Evolutionary conservation across 2,797 vertebrate species (phyloP).

Genomic region (Epinephelus awoara): DNA sequence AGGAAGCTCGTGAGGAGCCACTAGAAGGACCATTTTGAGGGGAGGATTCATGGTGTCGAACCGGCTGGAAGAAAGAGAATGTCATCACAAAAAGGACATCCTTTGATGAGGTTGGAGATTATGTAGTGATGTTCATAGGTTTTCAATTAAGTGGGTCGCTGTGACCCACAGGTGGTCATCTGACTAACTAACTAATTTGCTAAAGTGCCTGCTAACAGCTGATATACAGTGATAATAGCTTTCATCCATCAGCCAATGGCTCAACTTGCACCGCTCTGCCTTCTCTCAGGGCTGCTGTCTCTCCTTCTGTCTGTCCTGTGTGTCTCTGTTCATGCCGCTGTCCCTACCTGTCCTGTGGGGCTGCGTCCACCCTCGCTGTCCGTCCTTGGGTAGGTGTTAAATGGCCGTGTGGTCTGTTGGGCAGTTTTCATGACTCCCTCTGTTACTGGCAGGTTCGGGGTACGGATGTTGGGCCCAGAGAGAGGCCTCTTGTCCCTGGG

Average conservation of each 20-base stretch:
- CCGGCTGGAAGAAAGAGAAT: slow-evolving; percentile 58
- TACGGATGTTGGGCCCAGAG: slow-evolving; percentile 91
- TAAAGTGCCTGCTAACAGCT: no score
- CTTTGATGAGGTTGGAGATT: no score
- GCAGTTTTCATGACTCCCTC: slow-evolving; percentile 87
- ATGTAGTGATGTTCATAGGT: no score
- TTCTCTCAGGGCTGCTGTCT: neutral
- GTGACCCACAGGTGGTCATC: no score
- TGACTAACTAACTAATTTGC: no score
- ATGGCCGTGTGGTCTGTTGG: slow-evolving; percentile 88
- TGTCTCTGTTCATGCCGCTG: neutral
- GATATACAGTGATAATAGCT: no score
- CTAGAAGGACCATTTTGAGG: slow-evolving; percentile 87
- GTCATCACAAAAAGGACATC: neutral
- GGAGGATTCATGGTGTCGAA: slow-evolving; percentile 79
- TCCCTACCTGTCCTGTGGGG: slow-evolving; percentile 87
- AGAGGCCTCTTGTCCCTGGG: slow-evolving; percentile 93
- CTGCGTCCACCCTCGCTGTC: slow-evolving; percentile 90
- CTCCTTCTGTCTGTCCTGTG: neutral
- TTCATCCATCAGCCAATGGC: no score
- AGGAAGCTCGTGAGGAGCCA: slow-evolving; percentile 51
- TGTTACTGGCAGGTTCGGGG: slow-evolving; percentile 86
- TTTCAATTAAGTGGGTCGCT: no score
- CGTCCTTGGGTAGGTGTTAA: slow-evolving; percentile 93
- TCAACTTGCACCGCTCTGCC: no score